Conservation (phyloP, 2,888 invertebrate genomes). For the Rhagophthalmus giganteus region DNA sequence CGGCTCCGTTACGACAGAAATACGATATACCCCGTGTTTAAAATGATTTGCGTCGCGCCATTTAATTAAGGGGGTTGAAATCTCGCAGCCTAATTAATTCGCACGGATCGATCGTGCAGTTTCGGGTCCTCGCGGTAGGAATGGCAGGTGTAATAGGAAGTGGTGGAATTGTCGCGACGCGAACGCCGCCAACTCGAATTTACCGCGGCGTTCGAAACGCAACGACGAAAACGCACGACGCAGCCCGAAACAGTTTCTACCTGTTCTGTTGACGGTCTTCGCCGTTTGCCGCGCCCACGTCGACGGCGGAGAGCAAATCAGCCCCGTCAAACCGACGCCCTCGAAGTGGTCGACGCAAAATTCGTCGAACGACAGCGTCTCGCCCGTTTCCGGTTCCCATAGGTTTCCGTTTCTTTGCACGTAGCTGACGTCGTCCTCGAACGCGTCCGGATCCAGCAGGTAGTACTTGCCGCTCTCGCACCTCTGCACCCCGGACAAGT, state of each 20-base stretch:
- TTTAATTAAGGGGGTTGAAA: too few relatives aligned
- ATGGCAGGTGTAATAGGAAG: too few relatives aligned
- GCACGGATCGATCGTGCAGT: too few relatives aligned
- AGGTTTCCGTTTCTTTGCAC: conserved; percentile 1
- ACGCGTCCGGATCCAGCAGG: not conserved
- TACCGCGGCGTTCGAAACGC: not conserved
- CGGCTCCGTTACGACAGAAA: too few relatives aligned
- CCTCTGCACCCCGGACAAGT: not conserved
- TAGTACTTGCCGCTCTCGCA: not conserved
- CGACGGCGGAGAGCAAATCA: conserved; percentile 2
- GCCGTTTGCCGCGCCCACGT: not conserved
- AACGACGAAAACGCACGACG: not conserved
- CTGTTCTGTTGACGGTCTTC: not conserved
- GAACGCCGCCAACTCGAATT: too few relatives aligned
- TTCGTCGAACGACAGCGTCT: not conserved
- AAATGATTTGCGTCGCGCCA: too few relatives aligned
- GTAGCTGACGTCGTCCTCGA: conserved; percentile 1
- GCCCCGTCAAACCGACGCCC: conserved; percentile 10
- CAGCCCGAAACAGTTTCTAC: not conserved
- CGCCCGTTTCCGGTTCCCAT: conserved; percentile 1
- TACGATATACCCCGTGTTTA: too few relatives aligned
- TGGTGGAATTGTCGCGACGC: too few relatives aligned
- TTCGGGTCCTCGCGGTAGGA: too few relatives aligned
- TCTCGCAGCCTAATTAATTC: too few relatives aligned
- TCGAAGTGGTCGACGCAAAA: conserved; percentile 31